Evolutionary conservation across 2,888 invertebrate genomes (phyloP), one percentile per base, ranked within the genome.

Genomic region (Melanostoma mellinum): DNA sequence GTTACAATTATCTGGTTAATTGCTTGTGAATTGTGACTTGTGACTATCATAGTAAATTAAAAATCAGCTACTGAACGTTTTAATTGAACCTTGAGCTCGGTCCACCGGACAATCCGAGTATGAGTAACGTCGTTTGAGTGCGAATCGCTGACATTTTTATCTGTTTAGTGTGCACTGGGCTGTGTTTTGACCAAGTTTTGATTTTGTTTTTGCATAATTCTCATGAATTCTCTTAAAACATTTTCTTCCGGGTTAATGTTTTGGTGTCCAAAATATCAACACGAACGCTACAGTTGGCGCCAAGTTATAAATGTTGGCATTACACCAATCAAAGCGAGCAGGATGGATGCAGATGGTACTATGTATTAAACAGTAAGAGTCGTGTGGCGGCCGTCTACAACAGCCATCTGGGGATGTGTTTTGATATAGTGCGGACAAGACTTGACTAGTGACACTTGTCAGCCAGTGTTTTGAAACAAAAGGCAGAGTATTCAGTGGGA

Each of bases 241-340:
- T 52, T 72, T 67, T 78, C 77, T 78, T 78, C 77, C 77, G 77
- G 77, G 77, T 78, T 40, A 78, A 77, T 72, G 77, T 72, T 9
- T 72, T 71, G 68, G 52, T 55, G 52, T 72, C 69, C 61, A 63
- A 77, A 77, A 77, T 71, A 71, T 77, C 71, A 77, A 69, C 63
- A 77, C 56, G 48, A 56, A 76, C 63, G 68, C 68, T 73, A 72
- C 68, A 72, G 81, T 82, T 69, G 81, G 81, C 81, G 81, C 81
- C 81, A 82, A 82, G 81, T 82, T 73, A 82, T 82, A 82, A 82
- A 82, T 82, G 81, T 82, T 82, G 81, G 81, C 81, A 82, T 67
- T 56, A 77, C 33, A 82, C 81, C 81, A 82, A 82, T 77, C 68
- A 68, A 82, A 73, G 72, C 68, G 65, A 52, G 56, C 61, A 56